Conservation (phyloP, 2,797 vertebrate genomes). For the Ispidina lecontei region DNA sequence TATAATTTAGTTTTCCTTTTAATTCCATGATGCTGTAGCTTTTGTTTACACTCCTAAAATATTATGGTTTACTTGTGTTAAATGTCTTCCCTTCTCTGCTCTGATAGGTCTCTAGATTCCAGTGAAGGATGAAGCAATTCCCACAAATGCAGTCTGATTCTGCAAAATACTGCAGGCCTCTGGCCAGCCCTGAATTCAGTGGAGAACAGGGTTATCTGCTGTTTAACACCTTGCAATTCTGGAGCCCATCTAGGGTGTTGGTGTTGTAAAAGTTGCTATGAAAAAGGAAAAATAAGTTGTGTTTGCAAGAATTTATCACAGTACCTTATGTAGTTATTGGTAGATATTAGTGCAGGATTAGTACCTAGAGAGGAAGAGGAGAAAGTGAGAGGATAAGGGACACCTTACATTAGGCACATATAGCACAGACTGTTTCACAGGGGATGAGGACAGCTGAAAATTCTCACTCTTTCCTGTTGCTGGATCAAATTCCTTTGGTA, state of each 20-base stretch:
- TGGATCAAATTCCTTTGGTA: constrained; percentile 67
- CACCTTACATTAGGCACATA: background rate
- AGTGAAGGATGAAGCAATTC: background rate
- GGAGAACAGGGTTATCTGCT: background rate
- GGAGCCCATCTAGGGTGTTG: background rate
- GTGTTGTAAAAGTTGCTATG: background rate
- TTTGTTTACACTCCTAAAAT: background rate
- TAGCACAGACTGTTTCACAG: constrained; percentile 32
- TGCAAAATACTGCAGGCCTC: background rate
- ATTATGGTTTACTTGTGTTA: background rate
- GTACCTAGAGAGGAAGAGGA: background rate
- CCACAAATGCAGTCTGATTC: background rate
- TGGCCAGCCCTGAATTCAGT: background rate
- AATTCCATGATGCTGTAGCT: background rate
- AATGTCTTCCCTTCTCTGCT: background rate
- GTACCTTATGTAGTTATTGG: background rate
- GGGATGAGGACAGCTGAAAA: constrained; percentile 73
- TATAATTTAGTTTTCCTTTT: background rate
- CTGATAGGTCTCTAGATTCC: background rate
- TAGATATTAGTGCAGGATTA: background rate
- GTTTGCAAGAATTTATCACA: background rate
- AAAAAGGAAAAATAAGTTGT: background rate
- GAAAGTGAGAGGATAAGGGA: background rate
- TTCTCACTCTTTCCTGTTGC: constrained; percentile 66
- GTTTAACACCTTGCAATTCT: background rate